Evolutionary conservation across 2,888 invertebrate species (phyloP), one percentile per base, ranked within the genome.

Genomic region (Penaeus monodon): DNA sequence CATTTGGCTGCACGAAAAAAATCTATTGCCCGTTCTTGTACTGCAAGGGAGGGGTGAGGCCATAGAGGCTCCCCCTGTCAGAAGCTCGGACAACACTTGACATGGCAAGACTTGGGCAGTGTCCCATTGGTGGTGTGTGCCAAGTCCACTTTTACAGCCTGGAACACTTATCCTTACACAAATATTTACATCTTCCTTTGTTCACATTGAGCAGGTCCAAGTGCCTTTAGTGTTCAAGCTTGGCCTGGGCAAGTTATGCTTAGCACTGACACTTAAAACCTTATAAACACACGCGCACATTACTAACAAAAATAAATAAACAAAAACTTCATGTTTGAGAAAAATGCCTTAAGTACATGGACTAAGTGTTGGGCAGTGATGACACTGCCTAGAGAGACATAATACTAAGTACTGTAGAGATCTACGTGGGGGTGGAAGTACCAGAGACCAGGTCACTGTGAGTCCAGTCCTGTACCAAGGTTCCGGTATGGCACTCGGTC

Each of bases 121-220:
- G 79, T 70, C 73, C 73, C 73, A 70, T 81, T 49, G 79, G 29
- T 78, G 78, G 78, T 83, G 77, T 82, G 78, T 78, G 76, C 66
- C 73, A 82, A 78, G 68, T 74, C 85, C 63, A 57, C 65, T 73
- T 77, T n/a, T 70, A 74, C 44, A 81, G 79, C 44, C 82, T 80
- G 70, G 33, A 70, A 57, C 77, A 78, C 57, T 80, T 38, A 85
- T 64, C 79, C 81, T 74, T 66, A 86, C 57, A 86, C 81, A 86
- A 82, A 85, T 85, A 85, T 85, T 85, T 85, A 85, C 85, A 85
- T 70, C 85, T 68, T 66, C 57, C 88, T 84, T 86, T 86, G 86
- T 86, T 86, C 86, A 86, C 77, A 68, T 86, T 86, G 86, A 81
- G 86, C 81, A 86, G 86, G 86, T 86, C 86, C 86, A 86, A 81